These are phyloP conservation scores for Colostygia pectinataria DNA, from an alignment of 2,888 invertebrate species.

Conservation along the genomic window DNA sequence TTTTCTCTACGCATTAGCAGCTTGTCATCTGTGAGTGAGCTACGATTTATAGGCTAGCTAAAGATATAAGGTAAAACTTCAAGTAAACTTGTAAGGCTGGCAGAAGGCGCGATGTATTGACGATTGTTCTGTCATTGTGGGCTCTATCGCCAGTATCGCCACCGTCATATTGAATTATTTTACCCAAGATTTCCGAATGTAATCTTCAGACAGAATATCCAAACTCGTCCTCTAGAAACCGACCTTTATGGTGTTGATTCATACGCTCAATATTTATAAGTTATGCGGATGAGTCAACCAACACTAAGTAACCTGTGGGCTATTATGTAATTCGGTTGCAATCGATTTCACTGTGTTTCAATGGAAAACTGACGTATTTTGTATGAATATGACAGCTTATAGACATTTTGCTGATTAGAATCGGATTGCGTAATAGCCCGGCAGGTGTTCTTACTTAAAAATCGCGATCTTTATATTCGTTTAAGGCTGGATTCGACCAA, in stretches of 20 bases:
- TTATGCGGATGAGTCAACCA: conserved; percentile 12
- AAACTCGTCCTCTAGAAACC: background rate
- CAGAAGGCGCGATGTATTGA: conserved; percentile 57
- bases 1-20: no score
- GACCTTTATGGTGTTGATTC: conserved; percentile 7
- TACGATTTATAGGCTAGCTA: background rate
- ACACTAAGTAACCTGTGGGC: no score
- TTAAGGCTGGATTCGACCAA: no score
- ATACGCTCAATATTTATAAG: conserved; percentile 3
- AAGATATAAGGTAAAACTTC: conserved; percentile 5
- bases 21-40: no score
- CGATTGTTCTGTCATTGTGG: conserved; percentile 64
- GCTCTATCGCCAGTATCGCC: conserved; percentile 8
- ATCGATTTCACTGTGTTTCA: no score
- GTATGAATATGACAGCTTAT: no score
- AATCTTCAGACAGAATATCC: background rate
- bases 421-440: no score
- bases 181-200: conserved; percentile 2
- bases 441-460: no score
- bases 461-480: background rate
- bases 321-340: no score
- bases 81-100: conserved; percentile 42
- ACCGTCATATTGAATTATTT: conserved; percentile 33
- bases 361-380: no score
- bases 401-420: no score